Base-by-base conservation (phyloP, 1,140 invertebrate genomes). In the Lepidostoma basale region DNA sequence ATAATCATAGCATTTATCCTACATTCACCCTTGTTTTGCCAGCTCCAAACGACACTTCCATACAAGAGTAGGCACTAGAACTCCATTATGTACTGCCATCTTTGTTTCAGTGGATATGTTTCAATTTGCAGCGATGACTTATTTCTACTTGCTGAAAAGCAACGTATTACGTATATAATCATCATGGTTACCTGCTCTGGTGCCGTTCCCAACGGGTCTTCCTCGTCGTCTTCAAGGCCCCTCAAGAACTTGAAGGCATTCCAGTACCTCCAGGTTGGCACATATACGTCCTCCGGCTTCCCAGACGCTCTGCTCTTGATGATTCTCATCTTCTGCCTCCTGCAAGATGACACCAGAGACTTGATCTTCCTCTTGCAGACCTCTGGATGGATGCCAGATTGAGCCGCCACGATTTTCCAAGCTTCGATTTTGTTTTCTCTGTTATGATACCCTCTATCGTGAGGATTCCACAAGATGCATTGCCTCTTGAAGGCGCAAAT, bases 311-410 rank as follows among this genome's bases (percentile, higher is more conserved):
- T 22, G 10, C 67, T 62, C 42, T 64, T 71, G 47, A 67, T 54
- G 3, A 68, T 66, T 6, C 49, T 69, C 3, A 60, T 67, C 49
- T 73, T 69, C 18, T 69, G 62, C 16, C 67, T 47, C 23, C 70
- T 4, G 42, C 56, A 73, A 1, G 70, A 73, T 9, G 67, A 66
- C 28, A 69, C 16, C 18, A 73, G 30, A 12, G 67, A 69, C 23
- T 73, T 64, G 67, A 73, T 73, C 47, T 73, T 73, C 39, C 59
- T 30, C 36, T 73, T 73, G 47, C 70, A 73, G 6, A 67, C 28
- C 6, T 69, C 70, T 3, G 70, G 67, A 22, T 52, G 40, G 18
- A 67, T 54, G 0, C 36, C 58, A 6, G 60, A 42, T 39, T 73
- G 67, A n/a, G 54, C 47, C 0, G 67, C 62, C 5, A 73, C 52